Conservation (phyloP, 1,140 invertebrate genomes). For the Eufriesea mexicana region DNA sequence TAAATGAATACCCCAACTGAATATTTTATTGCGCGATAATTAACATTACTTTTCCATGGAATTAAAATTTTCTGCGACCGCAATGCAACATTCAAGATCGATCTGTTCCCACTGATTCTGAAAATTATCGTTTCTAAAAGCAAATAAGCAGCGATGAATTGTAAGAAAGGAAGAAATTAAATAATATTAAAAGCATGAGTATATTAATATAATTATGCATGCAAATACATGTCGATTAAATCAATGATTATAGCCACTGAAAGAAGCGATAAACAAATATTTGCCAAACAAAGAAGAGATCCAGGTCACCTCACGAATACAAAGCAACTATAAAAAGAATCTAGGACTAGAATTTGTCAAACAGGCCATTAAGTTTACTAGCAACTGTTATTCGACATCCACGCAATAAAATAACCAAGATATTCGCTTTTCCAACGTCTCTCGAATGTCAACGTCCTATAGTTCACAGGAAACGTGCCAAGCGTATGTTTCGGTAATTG, state of each 20-base stretch:
- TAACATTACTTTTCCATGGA: no score
- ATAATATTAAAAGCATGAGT: background rate
- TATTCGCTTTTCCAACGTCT: background rate
- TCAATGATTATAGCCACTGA: background rate
- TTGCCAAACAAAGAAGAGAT: background rate
- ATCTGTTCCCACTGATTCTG: no score
- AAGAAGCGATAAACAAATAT: background rate
- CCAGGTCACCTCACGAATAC: background rate
- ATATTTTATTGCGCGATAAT: no score
- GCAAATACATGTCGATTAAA: background rate
- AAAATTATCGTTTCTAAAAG: no score
- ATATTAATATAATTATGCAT: background rate
- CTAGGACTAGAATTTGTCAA: background rate
- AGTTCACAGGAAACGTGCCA: constrained; percentile 12
- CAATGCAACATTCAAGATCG: no score
- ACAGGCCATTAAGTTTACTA: background rate
- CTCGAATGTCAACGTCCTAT: constrained; percentile 5
- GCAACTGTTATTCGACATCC: background rate
- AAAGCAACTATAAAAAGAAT: constrained; percentile 8
- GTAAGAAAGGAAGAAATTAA: no score
- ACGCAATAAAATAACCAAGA: background rate
- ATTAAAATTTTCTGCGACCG: no score
- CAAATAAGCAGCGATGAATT: no score
- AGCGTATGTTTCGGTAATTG: background rate
- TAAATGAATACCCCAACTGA: no score